Conservation (phyloP, 2,113 vertebrate genomes). For the Gasterosteus nipponicus region DNA sequence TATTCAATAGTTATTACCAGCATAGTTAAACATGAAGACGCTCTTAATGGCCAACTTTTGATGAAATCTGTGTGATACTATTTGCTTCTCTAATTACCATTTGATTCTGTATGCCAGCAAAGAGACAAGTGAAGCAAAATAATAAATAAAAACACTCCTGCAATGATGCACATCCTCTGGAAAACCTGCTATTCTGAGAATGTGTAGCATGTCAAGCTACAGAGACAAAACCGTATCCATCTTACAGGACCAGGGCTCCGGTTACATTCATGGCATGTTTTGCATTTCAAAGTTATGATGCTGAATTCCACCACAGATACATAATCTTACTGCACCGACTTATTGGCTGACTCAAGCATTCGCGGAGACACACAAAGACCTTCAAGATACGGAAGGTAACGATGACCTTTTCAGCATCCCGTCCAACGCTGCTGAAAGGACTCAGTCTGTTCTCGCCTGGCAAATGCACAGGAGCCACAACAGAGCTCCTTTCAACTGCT, state of each 20-base stretch:
- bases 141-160: not conserved
- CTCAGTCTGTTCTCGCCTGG: constrained; percentile 63
- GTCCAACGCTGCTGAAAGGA: constrained; percentile 70
- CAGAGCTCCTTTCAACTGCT: constrained; percentile 74
- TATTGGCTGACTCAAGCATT: constrained; percentile 13
- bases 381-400: constrained; percentile 54
- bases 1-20: not conserved
- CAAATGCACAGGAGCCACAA: constrained; percentile 70
- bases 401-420: constrained; percentile 65
- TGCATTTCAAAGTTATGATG: constrained; percentile 50
- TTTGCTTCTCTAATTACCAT: not conserved
- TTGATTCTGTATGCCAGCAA: not conserved
- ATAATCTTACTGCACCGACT: constrained; percentile 31
- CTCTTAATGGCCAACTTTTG: too few relatives aligned
- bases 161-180: not conserved
- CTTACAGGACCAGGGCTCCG: constrained; percentile 14
- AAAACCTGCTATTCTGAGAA: constrained; percentile 20
- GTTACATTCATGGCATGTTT: constrained; percentile 57
- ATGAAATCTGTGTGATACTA: not conserved
- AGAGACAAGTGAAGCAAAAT: not conserved
- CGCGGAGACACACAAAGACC: constrained; percentile 37
- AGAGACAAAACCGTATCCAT: constrained; percentile 36
- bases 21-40: not conserved
- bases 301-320: constrained; percentile 35
- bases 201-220: constrained; percentile 5